Percentiles rank a stretch among this genome's conserved stretches.
These are phyloP conservation scores for Mus spretus DNA, from an alignment of 2,797 vertebrate species.

Conservation along the genomic window DNA sequence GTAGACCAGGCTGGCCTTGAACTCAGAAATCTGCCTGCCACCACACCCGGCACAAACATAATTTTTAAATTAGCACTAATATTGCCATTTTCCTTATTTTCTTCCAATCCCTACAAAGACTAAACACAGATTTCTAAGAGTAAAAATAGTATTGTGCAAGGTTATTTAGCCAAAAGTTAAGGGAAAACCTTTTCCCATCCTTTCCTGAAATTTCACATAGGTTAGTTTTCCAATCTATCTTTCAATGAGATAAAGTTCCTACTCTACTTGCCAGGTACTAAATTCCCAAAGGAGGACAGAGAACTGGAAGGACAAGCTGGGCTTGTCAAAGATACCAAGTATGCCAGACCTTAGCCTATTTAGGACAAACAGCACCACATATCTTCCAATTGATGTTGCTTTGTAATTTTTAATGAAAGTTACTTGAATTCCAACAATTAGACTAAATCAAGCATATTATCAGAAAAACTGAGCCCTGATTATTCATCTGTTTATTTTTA, in stretches of 20 bases:
- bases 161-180: conserved; percentile 6
- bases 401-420: conserved; percentile 24
- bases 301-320: not conserved
- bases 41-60: not conserved
- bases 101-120: conserved; percentile 14
- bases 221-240: conserved; percentile 19
- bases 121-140: not conserved
- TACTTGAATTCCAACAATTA: conserved; percentile 4
- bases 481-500: not conserved
- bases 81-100: conserved; percentile 12
- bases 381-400: conserved; percentile 1
- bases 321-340: not conserved
- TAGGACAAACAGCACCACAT: not conserved
- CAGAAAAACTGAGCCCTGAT: not conserved
- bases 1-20: no score
- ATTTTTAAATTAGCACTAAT: not conserved
- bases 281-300: not conserved
- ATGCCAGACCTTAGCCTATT: not conserved
- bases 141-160: not conserved
- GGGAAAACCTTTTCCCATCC: not conserved
- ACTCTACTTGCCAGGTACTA: conserved; percentile 14
- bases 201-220: not conserved
- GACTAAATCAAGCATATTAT: not conserved
- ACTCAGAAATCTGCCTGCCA: no score
- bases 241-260: conserved; percentile 54